These are phyloP conservation scores for Gonocerus acuteangulatus DNA, from an alignment of 2,888 invertebrate genomes.

Conservation along the genomic window DNA sequence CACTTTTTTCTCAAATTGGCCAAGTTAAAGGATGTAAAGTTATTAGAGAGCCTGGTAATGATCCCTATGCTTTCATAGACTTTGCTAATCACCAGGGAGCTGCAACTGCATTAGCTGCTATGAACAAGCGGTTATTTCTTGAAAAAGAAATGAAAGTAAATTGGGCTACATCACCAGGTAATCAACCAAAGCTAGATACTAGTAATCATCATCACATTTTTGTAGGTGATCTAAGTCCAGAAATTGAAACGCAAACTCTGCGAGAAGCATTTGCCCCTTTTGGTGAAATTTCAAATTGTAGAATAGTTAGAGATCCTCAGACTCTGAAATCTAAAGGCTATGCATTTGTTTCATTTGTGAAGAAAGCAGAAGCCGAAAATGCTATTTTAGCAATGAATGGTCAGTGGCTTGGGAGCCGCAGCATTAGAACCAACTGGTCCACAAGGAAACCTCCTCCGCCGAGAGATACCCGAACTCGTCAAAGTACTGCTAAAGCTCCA, in stretches of 20 bases:
- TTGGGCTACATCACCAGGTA: constrained; percentile 68
- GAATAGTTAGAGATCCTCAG: constrained; percentile 97
- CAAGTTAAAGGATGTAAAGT: constrained; percentile 98
- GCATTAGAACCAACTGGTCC: constrained; percentile 99
- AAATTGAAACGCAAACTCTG: constrained; percentile 96
- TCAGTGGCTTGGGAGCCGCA: constrained; percentile 95
- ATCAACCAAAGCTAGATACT: constrained; percentile 91
- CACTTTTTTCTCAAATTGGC: constrained; percentile 95
- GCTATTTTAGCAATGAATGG: constrained; percentile 99
- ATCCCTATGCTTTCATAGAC: constrained; percentile 53
- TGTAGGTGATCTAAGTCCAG: constrained; percentile 97
- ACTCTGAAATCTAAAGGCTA: constrained; percentile 99
- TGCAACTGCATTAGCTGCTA: constrained; percentile 92
- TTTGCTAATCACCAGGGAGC: constrained; percentile 94
- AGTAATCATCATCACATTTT: constrained; percentile 99
- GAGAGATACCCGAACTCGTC: constrained; percentile 54
- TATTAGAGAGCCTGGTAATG: constrained; percentile 90
- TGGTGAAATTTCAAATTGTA: constrained; percentile 98
- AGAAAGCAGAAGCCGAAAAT: constrained; percentile 96
- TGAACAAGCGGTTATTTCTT: constrained; percentile 96
- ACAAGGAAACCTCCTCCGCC: constrained; percentile 86
- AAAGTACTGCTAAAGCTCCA: constrained; percentile 50
- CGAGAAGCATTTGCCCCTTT: constrained; percentile 97
- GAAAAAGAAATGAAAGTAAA: constrained; percentile 88
- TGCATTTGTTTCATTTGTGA: constrained; percentile 98